These are phyloP conservation scores for Epirrhoe tristata DNA, from an alignment of 2,888 invertebrate genomes.

Conservation along the genomic window DNA sequence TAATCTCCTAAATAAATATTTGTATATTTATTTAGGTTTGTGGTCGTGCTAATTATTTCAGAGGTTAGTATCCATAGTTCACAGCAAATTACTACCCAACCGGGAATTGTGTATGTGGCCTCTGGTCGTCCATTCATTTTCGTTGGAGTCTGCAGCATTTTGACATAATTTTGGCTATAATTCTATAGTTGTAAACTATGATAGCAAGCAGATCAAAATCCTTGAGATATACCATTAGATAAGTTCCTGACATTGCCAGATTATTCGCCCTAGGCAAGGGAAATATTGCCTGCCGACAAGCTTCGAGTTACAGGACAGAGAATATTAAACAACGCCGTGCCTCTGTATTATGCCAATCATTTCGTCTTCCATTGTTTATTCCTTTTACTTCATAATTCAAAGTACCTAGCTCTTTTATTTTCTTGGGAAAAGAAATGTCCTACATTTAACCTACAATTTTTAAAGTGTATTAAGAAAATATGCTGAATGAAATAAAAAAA, in stretches of 20 bases:
- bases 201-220: neutral
- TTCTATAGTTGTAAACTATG: too few species aligned
- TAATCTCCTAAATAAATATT: neutral
- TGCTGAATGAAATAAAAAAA: too few species aligned
- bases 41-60: neutral
- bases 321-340: conserved; percentile 11
- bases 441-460: too few species aligned
- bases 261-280: neutral
- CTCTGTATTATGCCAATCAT: conserved; percentile 3
- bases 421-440: too few species aligned
- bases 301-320: conserved; percentile 6
- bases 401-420: too few species aligned
- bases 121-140: too few species aligned
- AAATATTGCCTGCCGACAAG: conserved; percentile 10
- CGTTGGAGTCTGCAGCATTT: too few species aligned
- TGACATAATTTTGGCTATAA: too few species aligned
- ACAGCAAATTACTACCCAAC: neutral
- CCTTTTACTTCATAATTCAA: neutral
- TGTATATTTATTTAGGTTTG: neutral
- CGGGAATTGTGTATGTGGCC: neutral
- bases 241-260: neutral
- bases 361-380: conserved; percentile 2
- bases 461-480: too few species aligned
- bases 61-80: neutral
- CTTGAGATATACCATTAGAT: neutral